Evolutionary conservation across 2,113 vertebrate genomes (phyloP), one percentile per base, ranked within the genome.

Genomic region (Mormyrus lacerda): DNA sequence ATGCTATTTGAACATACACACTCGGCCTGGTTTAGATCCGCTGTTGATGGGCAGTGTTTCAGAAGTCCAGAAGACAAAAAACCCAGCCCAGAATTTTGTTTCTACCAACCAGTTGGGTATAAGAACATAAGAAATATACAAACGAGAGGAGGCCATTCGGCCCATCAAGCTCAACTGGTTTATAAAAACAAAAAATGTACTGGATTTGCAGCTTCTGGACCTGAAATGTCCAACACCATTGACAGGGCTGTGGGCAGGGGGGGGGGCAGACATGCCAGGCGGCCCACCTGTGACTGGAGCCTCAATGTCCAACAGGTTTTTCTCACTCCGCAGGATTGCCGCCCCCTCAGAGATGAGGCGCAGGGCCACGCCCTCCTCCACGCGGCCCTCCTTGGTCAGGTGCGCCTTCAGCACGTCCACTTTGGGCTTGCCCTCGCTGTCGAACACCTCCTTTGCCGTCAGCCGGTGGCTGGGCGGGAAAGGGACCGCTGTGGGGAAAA

Each of bases 361-460:
- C 92, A 99, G 95, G 2, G 98, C 97, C 19, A 99, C 98, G 0
- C 95, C 94, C 91, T 99, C 98, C 92, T 99, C 98, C 95, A 99
- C 97, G 0, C 98, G 96, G 13, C 98, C 98, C 92, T 99, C 98
- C 94, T 99, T 99, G 96, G 98, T 99, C 92, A 99, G 97, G 93
- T 99, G 98, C 73, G 97, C 98, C 95, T 99, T 99, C 94, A 99
- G 96, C 93, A 99, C 96, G 91, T 99, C 98, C 95, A 99, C 98
- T 91, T 98, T 97, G 88, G 98, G 98, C 91, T 98, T 99, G 89
- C 98, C 98, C 86, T 99, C 98, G 0, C 96, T 97, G 95, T 99
- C 98, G 89, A 99, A 99, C 93, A 99, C 98, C 96, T 99, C 98
- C 94, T 99, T 99, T 87, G 97, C 97, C 87, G 97, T 99, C 92